phyloP scores from a whole-genome alignment of 2,113 vertebrate species.

The Xiphorhynchus elegans region DNA sequence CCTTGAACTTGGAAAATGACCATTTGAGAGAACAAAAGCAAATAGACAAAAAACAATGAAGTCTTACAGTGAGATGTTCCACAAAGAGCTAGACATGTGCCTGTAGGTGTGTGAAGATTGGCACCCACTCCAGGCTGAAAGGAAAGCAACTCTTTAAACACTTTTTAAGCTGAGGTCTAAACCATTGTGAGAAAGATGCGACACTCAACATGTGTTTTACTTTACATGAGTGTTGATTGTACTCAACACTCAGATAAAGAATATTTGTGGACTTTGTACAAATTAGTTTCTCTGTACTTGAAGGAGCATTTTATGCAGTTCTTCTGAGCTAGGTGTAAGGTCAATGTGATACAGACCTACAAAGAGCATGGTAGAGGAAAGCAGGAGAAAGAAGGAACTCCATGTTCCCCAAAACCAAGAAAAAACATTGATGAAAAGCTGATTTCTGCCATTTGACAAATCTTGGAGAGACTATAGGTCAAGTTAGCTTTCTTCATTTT shows the following conservation, averaged over 20 bases:
- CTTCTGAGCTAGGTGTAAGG: not conserved
- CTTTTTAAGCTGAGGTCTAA: conserved; percentile 10
- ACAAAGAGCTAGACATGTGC: conserved; percentile 32
- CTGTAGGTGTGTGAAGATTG: conserved; percentile 9
- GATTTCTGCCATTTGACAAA: not conserved
- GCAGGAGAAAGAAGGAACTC: not conserved
- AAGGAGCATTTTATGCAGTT: not conserved
- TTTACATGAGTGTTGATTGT: not conserved
- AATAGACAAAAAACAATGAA: not conserved
- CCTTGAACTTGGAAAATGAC: conserved; percentile 54
- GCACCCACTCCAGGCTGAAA: conserved; percentile 27
- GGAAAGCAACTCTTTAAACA: conserved; percentile 14
- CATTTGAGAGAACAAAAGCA: not conserved
- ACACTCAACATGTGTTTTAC: not conserved
- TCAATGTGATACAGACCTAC: not conserved
- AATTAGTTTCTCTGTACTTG: not conserved
- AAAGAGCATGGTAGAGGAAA: not conserved
- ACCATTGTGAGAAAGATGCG: not conserved
- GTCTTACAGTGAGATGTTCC: not conserved
- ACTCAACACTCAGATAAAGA: not conserved
- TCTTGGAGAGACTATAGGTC: not conserved
- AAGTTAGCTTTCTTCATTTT: not conserved
- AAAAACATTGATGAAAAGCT: not conserved
- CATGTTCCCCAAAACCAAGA: not conserved
- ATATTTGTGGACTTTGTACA: not conserved